Evolutionary conservation across 2,113 vertebrate species (phyloP).

Genomic region (Cavia aperea): DNA sequence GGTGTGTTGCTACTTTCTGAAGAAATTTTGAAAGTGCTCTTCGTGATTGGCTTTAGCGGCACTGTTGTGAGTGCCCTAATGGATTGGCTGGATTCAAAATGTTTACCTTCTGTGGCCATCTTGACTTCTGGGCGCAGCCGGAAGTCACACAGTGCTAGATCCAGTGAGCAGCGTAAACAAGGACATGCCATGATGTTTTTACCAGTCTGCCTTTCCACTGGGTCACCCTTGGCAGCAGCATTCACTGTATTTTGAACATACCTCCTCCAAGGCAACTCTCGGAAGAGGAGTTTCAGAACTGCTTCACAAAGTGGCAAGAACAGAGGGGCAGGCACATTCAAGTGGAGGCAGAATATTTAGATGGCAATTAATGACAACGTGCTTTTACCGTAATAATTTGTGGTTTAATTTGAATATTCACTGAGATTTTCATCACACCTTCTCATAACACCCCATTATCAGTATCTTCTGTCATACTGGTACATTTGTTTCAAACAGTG

Average conservation of each 20-base stretch:
- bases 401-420: neutral
- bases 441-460: neutral
- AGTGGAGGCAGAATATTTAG: neutral
- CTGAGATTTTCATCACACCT: neutral
- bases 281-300: neutral
- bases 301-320: neutral
- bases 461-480: neutral
- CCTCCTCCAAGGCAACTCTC: neutral
- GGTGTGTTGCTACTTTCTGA: neutral
- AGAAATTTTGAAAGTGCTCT: neutral
- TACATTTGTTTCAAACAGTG: rapidly evolving
- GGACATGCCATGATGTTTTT: neutral
- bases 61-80: neutral
- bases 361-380: neutral
- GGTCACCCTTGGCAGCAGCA: neutral
- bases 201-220: neutral
- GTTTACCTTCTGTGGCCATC: neutral
- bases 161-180: neutral
- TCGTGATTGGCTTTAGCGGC: neutral
- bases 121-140: neutral
- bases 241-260: neutral
- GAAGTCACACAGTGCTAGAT: neutral
- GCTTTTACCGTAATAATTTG: neutral
- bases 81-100: neutral
- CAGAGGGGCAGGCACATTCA: neutral